Conservation (phyloP, 2,797 vertebrate genomes). For the Sternotherus odoratus region DNA sequence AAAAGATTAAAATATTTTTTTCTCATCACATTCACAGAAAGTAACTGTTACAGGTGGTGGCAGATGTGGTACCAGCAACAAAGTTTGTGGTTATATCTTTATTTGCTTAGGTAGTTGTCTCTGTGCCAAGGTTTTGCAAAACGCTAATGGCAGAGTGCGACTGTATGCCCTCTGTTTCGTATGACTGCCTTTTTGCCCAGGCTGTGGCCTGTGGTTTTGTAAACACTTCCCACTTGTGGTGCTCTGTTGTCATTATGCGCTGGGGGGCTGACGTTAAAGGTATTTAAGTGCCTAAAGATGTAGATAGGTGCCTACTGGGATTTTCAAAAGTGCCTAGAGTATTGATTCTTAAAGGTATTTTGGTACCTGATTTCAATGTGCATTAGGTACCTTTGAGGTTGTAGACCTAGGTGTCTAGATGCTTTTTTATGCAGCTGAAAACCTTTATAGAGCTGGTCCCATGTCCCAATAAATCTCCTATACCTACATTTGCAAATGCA, state of each 20-base stretch:
- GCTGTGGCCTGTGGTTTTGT: rapidly evolving
- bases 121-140: not conserved
- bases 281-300: not conserved
- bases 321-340: not conserved
- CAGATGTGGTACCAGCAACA: not conserved
- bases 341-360: not conserved
- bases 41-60: not conserved
- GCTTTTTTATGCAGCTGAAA: not conserved
- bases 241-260: not conserved
- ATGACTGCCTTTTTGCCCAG: not conserved
- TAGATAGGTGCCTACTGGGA: not conserved
- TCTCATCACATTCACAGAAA: not conserved
- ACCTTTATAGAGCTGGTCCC: not conserved
- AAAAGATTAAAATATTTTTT: not conserved
- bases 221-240: not conserved
- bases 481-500: not conserved
- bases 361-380: not conserved
- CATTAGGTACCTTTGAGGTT: not conserved
- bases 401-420: not conserved
- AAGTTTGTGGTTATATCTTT: not conserved
- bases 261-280: not conserved
- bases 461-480: not conserved
- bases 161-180: not conserved
- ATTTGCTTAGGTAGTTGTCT: not conserved
- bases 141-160: not conserved